Base-by-base conservation (phyloP, 2,113 vertebrate species). In the Pangasianodon gigas region DNA sequence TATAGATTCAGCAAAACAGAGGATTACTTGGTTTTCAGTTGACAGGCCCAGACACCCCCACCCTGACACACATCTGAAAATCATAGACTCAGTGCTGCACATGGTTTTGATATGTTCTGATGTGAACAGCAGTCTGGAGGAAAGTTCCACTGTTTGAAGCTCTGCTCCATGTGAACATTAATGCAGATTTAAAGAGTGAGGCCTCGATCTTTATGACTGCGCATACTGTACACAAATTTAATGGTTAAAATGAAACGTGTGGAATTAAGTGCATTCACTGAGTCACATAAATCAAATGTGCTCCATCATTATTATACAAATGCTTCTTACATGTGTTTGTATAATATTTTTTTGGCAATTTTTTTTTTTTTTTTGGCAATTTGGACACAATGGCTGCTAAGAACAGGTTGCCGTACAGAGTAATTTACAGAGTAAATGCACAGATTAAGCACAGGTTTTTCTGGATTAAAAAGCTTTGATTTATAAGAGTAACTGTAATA, bases 261-360 rank as follows among this genome's bases (percentile, higher is more conserved):
- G 37, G 24, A 87, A 77, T 81, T 37, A 52, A 88, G 48, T 51
- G 32, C 32, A 56, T 77, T 86, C 24, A 67, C 69, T 11, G 62
- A 37, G 62, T 71, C 48, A 41, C 58, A 65, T 4, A 13, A 84
- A 87, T 75, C 60, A n/a, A 88, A 74, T 19, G 4, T 8, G 4
- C n/a, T 41, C 32, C 51, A 29, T 75, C 51, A 41, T 56, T 41
- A 56, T 26, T 75, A 56, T 37, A 60, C 51, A 87, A 58, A 58
- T 6, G 19, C 11, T 52, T 37, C 52, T 44, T 65, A 29, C 26
- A 65, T 29, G 60, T 8, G 6, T 29, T 29, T 65, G 62, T 7
- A 65, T 26, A 29, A 65, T 65, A 65, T 29, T 65, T 26, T 24
- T 51, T 51, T 51, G 51, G 51, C 51, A 51, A 51, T 51, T 8